phyloP scores from a whole-genome alignment of 2,113 vertebrate species.

The Athene cunicularia region DNA sequence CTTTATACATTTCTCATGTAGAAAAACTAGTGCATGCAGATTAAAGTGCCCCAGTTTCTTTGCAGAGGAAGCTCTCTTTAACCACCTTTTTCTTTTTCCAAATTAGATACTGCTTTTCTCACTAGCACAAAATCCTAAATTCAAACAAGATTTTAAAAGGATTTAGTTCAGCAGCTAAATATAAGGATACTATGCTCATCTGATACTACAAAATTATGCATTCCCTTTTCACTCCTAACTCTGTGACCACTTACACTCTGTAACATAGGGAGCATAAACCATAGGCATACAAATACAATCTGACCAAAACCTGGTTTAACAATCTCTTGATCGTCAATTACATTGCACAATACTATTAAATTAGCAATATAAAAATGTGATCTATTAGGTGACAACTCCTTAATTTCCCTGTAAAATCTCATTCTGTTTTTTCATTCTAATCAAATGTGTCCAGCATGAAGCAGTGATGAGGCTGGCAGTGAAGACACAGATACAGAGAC shows the following conservation, averaged over 20 bases:
- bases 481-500: neutral
- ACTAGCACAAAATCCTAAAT: neutral
- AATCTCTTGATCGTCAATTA: neutral
- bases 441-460: neutral
- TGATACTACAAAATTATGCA: neutral
- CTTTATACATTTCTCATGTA: slow-evolving; percentile 18
- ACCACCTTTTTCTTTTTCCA: neutral
- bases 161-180: neutral
- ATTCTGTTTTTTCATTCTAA: neutral
- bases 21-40: slow-evolving; percentile 45
- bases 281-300: neutral
- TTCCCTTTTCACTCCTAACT: neutral
- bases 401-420: neutral
- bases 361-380: neutral
- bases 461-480: neutral
- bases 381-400: neutral
- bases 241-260: neutral
- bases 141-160: neutral
- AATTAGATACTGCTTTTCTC: neutral
- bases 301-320: neutral
- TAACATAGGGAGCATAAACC: neutral
- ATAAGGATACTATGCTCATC: neutral
- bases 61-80: neutral
- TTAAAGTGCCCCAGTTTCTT: slow-evolving; percentile 34
- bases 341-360: neutral